Base-by-base conservation (phyloP, 2,797 vertebrate genomes). In the Enoplosus armatus region DNA sequence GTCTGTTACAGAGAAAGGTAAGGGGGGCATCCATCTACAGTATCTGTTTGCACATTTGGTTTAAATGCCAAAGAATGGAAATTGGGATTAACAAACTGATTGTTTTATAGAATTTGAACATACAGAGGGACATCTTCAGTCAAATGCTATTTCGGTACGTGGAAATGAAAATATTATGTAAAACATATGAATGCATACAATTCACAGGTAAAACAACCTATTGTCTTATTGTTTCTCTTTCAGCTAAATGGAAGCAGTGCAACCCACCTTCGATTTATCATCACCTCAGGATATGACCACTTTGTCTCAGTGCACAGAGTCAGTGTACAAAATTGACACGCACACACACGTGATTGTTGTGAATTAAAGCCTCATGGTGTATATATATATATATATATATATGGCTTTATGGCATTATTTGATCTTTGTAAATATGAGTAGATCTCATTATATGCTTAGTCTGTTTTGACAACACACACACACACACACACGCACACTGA, bases 291-390 rank as follows among this genome's bases (percentile, higher is more conserved):
- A 90, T 97, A 96, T 66, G 97, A 99, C 90, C 96, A 97, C 80
- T 99, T 99, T 94, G 96, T 97, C 27, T 97, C 97, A 16, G 96
- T 99, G 86, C 96, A 98, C 89, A 95, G 93, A 75, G 89, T 96
- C 63, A 81, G 72, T 60, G 71, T 96, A 39, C 90, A 95, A 74
- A 86, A 88, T 35, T 87, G 61, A 91, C 50, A n/a, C n/a, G n/a
- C n/a, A n/a, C n/a, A n/a, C n/a, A 71, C 18, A 50, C 3, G 16
- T 75, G 43, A 41, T 33, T 29, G 37, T 48, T 73, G 26, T 54
- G n/a, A 75, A 81, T 59, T 77, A 77, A 78, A 77, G 22, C 5
- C 22, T 24, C 0, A 0, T 58, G n/a, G 20, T 55, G 7, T 47
- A 70, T 79, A 63, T 51, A 11, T 26, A 16, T 18, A 27, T 80